Base-by-base conservation (phyloP, 2,888 invertebrate genomes). In the Pseudanteris insignis region DNA sequence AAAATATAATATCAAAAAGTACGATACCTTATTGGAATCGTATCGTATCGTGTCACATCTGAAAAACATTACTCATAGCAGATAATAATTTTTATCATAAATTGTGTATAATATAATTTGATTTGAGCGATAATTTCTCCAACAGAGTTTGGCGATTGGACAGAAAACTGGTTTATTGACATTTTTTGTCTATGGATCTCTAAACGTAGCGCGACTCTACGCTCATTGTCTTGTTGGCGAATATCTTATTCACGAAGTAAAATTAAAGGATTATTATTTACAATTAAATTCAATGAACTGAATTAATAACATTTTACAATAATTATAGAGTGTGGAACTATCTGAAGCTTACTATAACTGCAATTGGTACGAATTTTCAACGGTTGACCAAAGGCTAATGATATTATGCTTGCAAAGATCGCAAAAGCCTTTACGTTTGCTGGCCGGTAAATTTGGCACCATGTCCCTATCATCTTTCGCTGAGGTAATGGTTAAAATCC, bases 371-470 rank as follows among this genome's bases (percentile, higher is more conserved):
- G 71, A 79, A 2, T 73, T 77, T 44, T 77, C 82, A 36, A 70
- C 74, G 10, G 75, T 77, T 30, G 79, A 80, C 7, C 78, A 77
- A 34, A 80, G 78, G 67, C 75, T 78, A 32, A 68, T 85, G 10
- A 74, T 84, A 12, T 73, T 85, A 12, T 83, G 84, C 48, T 73
- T 83, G 65, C 82, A 82, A 55, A 77, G 84, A 64, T 83, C 83
- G 65, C 83, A 84, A 63, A 81, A 79, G 10, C 84, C 84, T 1
- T 72, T 85, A 37, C 74, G 75, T 26, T 79, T 85, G 2, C 82
- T 82, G 0, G 84, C 85, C 15, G 85, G 84, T 4, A 84, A 85
- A 71, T 81, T 85, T 66, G 83, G 83, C 55, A 83, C 78, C 1
- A 75, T 85, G 10, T 84, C 85, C 2, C 76, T 85, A 15, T 78